phyloP scores from a whole-genome alignment of 2,113 vertebrate genomes.

The Aviceda subcristata region DNA sequence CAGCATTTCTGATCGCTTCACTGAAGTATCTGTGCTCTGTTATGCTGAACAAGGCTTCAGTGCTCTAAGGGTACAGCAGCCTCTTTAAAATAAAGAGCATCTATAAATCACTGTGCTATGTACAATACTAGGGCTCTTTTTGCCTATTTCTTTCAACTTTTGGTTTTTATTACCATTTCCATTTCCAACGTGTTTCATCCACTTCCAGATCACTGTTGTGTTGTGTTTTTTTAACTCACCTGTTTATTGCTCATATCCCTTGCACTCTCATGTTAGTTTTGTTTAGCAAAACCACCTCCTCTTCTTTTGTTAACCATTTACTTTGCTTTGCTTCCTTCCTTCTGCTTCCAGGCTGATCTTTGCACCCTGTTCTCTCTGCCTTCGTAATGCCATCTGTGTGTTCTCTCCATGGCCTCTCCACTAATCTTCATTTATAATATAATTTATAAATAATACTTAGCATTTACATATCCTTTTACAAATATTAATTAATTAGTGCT shows the following conservation, averaged over 20 bases:
- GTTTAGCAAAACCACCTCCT: not conserved
- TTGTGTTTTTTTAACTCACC: fast-evolving
- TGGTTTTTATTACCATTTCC: not conserved
- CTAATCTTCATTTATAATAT: not conserved
- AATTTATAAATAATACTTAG: slow-evolving; percentile 38
- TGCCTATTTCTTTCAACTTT: not conserved
- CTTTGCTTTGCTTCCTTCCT: not conserved
- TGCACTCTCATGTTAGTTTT: not conserved
- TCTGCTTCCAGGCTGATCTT: not conserved
- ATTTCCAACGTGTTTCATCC: not conserved
- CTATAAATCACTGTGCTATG: not conserved
- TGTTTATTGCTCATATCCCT: not conserved
- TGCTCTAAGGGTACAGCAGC: not conserved
- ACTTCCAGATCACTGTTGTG: not conserved
- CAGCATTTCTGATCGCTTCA: not conserved
- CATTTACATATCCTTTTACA: slow-evolving; percentile 38
- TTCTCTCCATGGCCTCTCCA: not conserved
- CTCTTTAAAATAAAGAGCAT: not conserved
- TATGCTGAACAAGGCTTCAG: not conserved
- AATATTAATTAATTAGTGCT: slow-evolving; percentile 46
- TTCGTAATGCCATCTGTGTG: not conserved
- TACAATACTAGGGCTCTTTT: not conserved
- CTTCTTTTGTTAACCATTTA: not conserved
- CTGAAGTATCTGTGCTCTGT: not conserved
- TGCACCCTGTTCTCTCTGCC: not conserved